Evolutionary conservation across 2,888 invertebrate genomes (phyloP), one percentile per base, ranked within the genome.

Genomic region (Drosophila merina): DNA sequence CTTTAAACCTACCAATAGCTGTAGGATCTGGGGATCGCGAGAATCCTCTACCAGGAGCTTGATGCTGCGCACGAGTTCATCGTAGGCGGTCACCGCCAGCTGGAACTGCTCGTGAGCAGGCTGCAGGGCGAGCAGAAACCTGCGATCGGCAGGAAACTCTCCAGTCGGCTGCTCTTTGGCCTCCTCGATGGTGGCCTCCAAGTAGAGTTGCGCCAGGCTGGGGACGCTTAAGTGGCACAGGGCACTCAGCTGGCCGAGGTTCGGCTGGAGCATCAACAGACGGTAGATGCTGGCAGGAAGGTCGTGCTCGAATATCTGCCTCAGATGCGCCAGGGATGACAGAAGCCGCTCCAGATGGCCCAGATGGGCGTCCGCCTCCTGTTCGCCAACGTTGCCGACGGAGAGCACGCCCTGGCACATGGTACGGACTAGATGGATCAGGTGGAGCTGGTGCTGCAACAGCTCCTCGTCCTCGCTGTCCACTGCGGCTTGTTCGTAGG

Each of bases 371-470:
- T 66, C 64, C 6, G 36, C 12, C 10, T 54, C 52, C 25, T 66
- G 47, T 14, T 60, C 31, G 28, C 12, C 26, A 3, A 42, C 6
- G 40, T 68, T 3, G 59, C 52, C 1, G 20, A 25, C 4, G 25
- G 25, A 20, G 9, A 76, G 14, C 0, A 77, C 47, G 0, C 73
- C 49, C 1, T 75, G 74, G 26, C 77, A 77, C 79, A 88, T 77
- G 30, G 71, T 54, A 4, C 71, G 73, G 12, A 86, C 58, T 33
- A 88, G 50, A 9, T 89, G 75, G 26, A 89, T 55, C 55, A 81
- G 86, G 48, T 80, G 77, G 36, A 88, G 31, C 57, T 89, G 90
- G 9, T 85, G 81, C 14, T 77, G 74, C 25, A 77, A 49, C 48
- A 89, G 25, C 4, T 70, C 70, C 0, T 59, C 33, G 12, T 79